These are phyloP conservation scores for Antennarius striatus DNA, from an alignment of 2,113 vertebrate genomes.

Conservation along the genomic window DNA sequence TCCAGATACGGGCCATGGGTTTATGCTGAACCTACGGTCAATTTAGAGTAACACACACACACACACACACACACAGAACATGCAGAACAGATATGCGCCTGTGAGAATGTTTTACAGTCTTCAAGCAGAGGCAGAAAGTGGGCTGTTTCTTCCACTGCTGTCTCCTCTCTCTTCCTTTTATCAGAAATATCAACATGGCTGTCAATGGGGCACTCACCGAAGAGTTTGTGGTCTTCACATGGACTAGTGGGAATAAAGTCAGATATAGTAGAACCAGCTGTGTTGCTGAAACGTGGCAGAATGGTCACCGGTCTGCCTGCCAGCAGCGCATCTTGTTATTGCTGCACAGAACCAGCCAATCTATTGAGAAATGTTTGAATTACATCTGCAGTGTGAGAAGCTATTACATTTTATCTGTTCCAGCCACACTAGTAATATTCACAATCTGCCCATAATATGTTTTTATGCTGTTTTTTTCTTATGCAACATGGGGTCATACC, in stretches of 20 bases:
- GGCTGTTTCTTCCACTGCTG: slow-evolving; percentile 15
- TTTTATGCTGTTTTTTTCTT: slow-evolving; percentile 18
- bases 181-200: neutral
- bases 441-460: neutral
- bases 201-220: neutral
- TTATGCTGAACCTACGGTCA: no score
- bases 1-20: no score
- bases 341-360: slow-evolving; percentile 38
- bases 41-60: no score
- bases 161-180: neutral
- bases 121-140: no score
- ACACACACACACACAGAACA: no score
- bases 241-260: slow-evolving; percentile 46
- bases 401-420: slow-evolving; percentile 9
- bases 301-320: slow-evolving; percentile 45
- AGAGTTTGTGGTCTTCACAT: slow-evolving; percentile 51
- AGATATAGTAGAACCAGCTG: slow-evolving; percentile 47
- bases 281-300: slow-evolving; percentile 58
- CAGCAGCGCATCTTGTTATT: no score
- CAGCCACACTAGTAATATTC: slow-evolving; percentile 2
- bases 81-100: no score
- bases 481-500: slow-evolving; percentile 35
- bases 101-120: no score
- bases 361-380: slow-evolving; percentile 25
- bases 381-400: neutral